Conservation (phyloP, 2,113 vertebrate genomes). For the Ia io region DNA sequence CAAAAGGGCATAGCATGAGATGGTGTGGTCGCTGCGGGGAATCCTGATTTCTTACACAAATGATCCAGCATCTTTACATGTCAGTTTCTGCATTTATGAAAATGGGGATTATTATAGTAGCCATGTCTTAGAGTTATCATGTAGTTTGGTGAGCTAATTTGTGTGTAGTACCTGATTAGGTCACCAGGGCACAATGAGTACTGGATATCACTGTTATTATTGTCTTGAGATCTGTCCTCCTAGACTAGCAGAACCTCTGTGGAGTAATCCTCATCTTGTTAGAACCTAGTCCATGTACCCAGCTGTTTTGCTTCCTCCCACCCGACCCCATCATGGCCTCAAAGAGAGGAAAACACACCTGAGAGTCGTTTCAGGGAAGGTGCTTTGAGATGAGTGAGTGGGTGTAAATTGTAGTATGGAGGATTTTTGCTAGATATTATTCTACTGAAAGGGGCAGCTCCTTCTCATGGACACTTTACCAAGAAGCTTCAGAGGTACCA, state of each 20-base stretch:
- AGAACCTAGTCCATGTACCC: too few relatives aligned
- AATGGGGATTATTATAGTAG: neutral
- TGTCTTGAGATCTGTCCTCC: neutral
- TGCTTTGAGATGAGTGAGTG: neutral
- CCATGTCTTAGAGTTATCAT: neutral
- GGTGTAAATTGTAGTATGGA: neutral
- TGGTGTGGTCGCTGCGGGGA: neutral
- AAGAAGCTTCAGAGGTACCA: too few relatives aligned
- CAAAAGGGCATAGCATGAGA: too few relatives aligned
- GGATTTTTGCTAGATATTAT: neutral
- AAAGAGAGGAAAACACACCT: neutral
- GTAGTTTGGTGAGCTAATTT: neutral
- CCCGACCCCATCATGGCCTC: neutral
- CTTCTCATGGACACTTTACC: neutral
- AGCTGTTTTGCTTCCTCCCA: neutral
- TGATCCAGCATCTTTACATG: neutral
- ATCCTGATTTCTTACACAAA: neutral
- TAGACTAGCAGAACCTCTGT: neutral
- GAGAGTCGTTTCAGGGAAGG: neutral
- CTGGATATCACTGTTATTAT: neutral
- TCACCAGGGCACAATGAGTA: neutral
- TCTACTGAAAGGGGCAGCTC: neutral
- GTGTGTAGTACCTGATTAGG: fast-evolving
- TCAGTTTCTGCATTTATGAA: neutral
- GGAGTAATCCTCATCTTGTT: neutral